Evolutionary conservation across 1,140 invertebrate genomes (phyloP), one percentile per base, ranked within the genome.

Genomic region (Zaprionus vittiger): DNA sequence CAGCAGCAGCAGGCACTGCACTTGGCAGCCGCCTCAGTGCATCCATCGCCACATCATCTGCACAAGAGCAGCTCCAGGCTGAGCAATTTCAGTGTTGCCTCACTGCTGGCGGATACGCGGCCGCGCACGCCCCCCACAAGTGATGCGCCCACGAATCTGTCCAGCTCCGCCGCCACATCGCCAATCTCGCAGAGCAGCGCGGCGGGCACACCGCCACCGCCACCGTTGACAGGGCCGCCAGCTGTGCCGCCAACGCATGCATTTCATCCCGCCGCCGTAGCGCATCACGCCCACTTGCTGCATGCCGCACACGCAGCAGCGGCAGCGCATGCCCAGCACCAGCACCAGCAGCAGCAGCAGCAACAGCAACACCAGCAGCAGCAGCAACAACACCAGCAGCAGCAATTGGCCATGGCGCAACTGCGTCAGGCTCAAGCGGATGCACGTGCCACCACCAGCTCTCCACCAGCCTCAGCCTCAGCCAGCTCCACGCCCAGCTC

Each of bases 61-160:
- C 81, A 92, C 73, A 93, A 93, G 63, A 92, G 92, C 66, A 92
- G 79, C 74, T 93, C 94, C n/a, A 92, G 94, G 71, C 94, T 96
- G 78, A 95, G 95, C 91, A 93, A 93, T 70, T 96, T 96, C 91
- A 96, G 95, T 92, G 95, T 96, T 12, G 95, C 95, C 0, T 95
- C 95, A 0, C 93, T 96, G 26, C 84, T 96, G 73, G 95, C 95
- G 1, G 95, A 96, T 77, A 95, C 95, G 6, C 94, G 95, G 74
- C 94, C 94, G 5, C 80, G 91, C 20, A 82, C 83, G 2, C 91
- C 79, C 7, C 83, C 89, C 0, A 54, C 87, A 34, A 92, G 92
- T 61, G 66, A 94, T 91, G 87, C 74, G 6, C 92, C 93, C 28
- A 91, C 90, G 57, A 93, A 93, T 92, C 62, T 92, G 15, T 81